These are phyloP conservation scores for Caenorhabditis sulstoni DNA, from an alignment of 2,888 invertebrate species.

Conservation along the genomic window DNA sequence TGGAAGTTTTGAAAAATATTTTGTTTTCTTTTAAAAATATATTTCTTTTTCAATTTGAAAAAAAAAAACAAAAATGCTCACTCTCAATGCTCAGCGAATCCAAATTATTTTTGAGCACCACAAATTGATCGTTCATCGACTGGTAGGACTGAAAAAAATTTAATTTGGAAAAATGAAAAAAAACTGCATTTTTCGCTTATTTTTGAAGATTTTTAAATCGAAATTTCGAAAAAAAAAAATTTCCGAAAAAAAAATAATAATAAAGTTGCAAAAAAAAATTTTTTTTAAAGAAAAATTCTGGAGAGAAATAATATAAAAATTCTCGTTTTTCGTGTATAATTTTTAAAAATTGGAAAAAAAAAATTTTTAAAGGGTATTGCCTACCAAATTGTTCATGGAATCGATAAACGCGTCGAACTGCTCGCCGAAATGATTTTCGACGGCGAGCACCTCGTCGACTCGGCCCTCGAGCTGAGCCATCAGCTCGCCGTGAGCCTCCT, in stretches of 20 bases:
- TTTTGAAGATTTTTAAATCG: no score
- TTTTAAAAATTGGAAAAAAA: neutral
- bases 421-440: slow-evolving; percentile 23
- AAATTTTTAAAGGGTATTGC: neutral
- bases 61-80: slow-evolving; percentile 14
- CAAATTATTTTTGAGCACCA: slow-evolving; percentile 27
- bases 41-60: neutral
- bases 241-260: neutral
- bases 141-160: slow-evolving; percentile 54
- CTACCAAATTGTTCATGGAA: slow-evolving; percentile 40
- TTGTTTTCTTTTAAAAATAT: neutral
- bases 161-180: no score
- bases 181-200: no score
- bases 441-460: neutral
- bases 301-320: neutral
- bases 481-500: slow-evolving; percentile 16
- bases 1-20: slow-evolving; percentile 1
- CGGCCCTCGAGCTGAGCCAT: slow-evolving; percentile 23
- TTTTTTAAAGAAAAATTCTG: no score
- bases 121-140: slow-evolving; percentile 47
- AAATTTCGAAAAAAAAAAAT: neutral
- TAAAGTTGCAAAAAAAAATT: neutral
- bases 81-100: slow-evolving; percentile 41
- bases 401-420: slow-evolving; percentile 27
- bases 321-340: neutral